These are phyloP conservation scores for Periparus ater DNA, from an alignment of 2,797 vertebrate genomes.

Conservation along the genomic window DNA sequence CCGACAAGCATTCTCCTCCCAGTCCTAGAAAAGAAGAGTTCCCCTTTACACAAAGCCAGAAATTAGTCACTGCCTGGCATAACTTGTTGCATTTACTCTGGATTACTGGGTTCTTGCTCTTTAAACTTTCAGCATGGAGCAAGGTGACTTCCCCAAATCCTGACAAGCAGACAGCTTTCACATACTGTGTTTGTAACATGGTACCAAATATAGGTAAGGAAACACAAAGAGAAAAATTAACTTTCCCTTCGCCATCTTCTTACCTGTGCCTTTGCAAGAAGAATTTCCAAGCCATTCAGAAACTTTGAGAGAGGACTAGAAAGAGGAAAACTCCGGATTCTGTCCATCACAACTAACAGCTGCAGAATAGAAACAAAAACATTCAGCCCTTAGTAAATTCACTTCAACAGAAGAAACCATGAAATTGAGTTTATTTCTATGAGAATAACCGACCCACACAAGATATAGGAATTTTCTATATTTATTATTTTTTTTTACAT, in stretches of 20 bases:
- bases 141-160: not conserved
- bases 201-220: not conserved
- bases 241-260: not conserved
- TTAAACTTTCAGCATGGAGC: not conserved
- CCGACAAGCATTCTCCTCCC: constrained; percentile 94
- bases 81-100: not conserved
- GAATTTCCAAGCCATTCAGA: constrained; percentile 95
- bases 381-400: not conserved
- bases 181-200: not conserved
- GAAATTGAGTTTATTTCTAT: not conserved
- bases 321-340: constrained; percentile 88
- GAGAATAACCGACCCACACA: not conserved
- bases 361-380: constrained; percentile 58
- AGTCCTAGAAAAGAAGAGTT: constrained; percentile 81
- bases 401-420: not conserved
- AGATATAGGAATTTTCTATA: not conserved
- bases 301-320: constrained; percentile 94
- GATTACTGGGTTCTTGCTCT: not conserved
- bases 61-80: not conserved
- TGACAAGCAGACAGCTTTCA: not conserved
- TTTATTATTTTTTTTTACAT: too few species aligned
- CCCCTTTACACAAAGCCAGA: not conserved
- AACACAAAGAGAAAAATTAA: not conserved
- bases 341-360: constrained; percentile 89
- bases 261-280: constrained; percentile 94